Base-by-base conservation (phyloP, 2,888 invertebrate genomes). In the Hemistola chrysoprasaria region DNA sequence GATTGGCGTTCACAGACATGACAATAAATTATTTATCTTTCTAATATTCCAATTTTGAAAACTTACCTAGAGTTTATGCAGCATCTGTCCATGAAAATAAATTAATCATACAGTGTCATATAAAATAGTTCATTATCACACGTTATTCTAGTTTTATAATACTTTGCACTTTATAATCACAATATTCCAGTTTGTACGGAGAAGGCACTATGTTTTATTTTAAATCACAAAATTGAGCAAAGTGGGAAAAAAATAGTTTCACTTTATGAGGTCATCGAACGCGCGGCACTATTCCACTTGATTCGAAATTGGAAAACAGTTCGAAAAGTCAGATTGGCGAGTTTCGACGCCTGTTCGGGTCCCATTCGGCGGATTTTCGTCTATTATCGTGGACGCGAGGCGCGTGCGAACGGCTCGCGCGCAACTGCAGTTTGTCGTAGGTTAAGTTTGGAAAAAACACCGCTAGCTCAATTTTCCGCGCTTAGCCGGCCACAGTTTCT, bases 391-490 rank as follows among this genome's bases (percentile, higher is more conserved):
- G 57, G 59, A 58, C 66, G 72, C 75, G 77, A 70, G 68, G 75
- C 82, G 84, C 79, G 74, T 78, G 75, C 81, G 73, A 53, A 66
- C 77, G 68, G 82, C 84, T 78, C 82, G 85, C 84, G 86, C 87
- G 84, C 86, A 82, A 87, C 85, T 86, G 84, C 82, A 74, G 74
- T 78, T 84, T 83, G 80, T 78, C 84, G 76, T 85, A 84, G 84
- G 84, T 86, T 84, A 83, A 81, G 78, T 86, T 83, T 79, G 72
- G 75, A 81, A 79, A 79, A 80, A 79, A 78, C 70, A 72, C 77
- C 80, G 83, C 80, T 80, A 83, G 75, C 65, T 78, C 74, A 81
- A 83, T 86, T 84, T 85, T 81, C 81, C 83, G 77, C 75, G 62
- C 67, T 66, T 63, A 59, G 47, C 70, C 68, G 57, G 66, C 69